Evolutionary conservation across 1,140 invertebrate species (phyloP), one percentile per base, ranked within the genome.

Genomic region (Sminthurides bifidus): DNA sequence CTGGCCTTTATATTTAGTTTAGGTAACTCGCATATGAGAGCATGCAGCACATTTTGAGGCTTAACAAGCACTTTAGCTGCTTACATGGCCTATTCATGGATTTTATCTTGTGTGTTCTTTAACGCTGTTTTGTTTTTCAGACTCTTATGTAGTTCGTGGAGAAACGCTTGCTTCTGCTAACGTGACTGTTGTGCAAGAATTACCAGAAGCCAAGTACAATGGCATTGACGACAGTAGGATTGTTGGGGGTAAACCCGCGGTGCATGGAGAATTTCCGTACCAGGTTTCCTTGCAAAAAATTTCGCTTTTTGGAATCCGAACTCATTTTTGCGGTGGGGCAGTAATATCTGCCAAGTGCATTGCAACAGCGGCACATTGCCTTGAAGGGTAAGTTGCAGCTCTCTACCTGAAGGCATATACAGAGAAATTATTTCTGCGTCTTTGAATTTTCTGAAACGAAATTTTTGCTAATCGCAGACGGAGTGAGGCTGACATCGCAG

Each of bases 241-340:
- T 49, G 27, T 31, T 37, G 6, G 24, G 27, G 60, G 63, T 26
- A 57, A 60, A 41, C 60, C 55, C 4, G 63, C 63, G 15, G 62
- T 59, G 3, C 59, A 61, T 48, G 63, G 59, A 35, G 63, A 61
- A 58, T 58, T 65, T 31, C 63, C 63, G 4, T 65, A 61, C 17
- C 59, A 61, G 56, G 63, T 45, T 0, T 65, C 63, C 1, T 17
- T 65, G 21, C 63, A 65, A 35, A 59, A 59, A 52, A 45, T 65
- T 17, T 62, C 60, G 0, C 52, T 65, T 21, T 59, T 65, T 33
- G 63, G 63, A 14, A 54, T 48, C 0, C 61, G 58, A 56, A 57
- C 57, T 23, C 63, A 65, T 33, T 65, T 57, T 35, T 59, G 57
- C 46, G 61, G 58, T 35, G 57, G 40, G 24, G 35, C 55, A 17